Conservation (phyloP, 2,113 vertebrate genomes). For the Urocynchramus pylzowi region DNA sequence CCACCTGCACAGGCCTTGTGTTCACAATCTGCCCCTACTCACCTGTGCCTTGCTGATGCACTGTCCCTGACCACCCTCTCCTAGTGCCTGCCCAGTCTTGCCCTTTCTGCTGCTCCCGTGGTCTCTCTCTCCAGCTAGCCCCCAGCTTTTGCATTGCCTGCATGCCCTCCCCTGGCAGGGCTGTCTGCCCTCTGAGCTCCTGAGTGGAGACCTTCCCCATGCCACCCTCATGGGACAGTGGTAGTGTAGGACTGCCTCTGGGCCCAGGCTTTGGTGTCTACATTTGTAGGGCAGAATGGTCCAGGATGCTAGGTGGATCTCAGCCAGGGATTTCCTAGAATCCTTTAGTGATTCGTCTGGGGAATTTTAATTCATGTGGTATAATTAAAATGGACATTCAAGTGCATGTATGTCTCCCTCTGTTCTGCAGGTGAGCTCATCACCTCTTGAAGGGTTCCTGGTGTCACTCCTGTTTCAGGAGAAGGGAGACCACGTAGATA, state of each 20-base stretch:
- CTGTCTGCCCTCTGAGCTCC: neutral
- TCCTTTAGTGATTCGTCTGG: neutral
- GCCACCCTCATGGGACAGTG: rapidly evolving
- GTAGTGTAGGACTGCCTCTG: neutral
- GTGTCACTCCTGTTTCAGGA: neutral
- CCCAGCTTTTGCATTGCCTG: rapidly evolving
- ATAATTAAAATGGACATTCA: neutral
- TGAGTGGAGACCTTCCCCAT: neutral
- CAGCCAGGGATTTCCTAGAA: neutral
- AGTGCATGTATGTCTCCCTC: neutral
- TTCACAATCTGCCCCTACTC: rapidly evolving
- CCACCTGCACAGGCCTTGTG: neutral
- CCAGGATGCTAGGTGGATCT: neutral
- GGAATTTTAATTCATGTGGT: neutral
- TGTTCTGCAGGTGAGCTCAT: neutral
- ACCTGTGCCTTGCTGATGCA: neutral
- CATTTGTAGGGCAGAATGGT: neutral
- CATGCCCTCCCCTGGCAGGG: rapidly evolving
- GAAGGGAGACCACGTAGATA: neutral
- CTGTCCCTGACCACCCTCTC: too few relatives aligned
- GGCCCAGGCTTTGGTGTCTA: neutral
- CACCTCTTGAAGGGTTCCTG: neutral
- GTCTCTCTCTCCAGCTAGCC: neutral
- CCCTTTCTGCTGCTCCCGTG: neutral
- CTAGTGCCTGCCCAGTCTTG: neutral